Conservation (phyloP, 2,113 vertebrate species). For the Oryzias woworae region DNA sequence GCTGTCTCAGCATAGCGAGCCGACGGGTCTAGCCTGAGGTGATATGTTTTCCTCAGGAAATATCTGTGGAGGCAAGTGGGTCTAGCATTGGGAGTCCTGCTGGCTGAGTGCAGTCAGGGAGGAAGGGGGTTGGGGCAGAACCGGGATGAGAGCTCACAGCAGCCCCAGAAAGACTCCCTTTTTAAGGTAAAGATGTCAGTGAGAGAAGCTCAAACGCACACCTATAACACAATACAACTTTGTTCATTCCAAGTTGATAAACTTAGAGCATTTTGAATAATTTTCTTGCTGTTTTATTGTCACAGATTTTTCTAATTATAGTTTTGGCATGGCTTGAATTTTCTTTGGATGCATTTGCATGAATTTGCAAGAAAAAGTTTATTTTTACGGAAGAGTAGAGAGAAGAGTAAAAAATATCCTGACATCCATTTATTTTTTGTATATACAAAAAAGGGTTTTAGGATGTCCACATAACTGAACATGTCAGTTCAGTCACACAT, state of each 20-base stretch:
- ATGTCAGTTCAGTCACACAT: constrained; percentile 1
- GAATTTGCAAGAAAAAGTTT: constrained; percentile 10
- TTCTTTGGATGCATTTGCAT: constrained; percentile 7
- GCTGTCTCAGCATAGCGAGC: constrained; percentile 72
- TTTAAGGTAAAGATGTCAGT: constrained; percentile 34
- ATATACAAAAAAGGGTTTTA: constrained; percentile 16
- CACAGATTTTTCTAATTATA: constrained; percentile 21
- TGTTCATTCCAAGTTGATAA: constrained; percentile 29
- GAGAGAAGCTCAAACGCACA: constrained; percentile 10
- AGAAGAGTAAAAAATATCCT: background rate
- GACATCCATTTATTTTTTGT: background rate
- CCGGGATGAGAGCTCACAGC: constrained; percentile 22
- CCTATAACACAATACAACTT: constrained; percentile 20
- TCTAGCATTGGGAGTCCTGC: constrained; percentile 58
- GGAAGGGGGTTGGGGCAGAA: constrained; percentile 7
- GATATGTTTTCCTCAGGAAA: constrained; percentile 81
- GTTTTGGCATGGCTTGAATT: constrained; percentile 23
- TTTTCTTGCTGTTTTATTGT: background rate
- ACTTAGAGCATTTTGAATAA: constrained; percentile 13
- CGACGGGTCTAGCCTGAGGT: constrained; percentile 65
- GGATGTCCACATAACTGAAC: background rate
- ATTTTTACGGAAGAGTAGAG: constrained; percentile 16
- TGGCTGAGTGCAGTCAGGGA: constrained; percentile 38
- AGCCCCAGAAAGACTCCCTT: constrained; percentile 51
- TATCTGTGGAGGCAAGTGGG: constrained; percentile 73